These are phyloP conservation scores for Hippopotamus amphibius DNA, from an alignment of 2,113 vertebrate species.

Conservation along the genomic window DNA sequence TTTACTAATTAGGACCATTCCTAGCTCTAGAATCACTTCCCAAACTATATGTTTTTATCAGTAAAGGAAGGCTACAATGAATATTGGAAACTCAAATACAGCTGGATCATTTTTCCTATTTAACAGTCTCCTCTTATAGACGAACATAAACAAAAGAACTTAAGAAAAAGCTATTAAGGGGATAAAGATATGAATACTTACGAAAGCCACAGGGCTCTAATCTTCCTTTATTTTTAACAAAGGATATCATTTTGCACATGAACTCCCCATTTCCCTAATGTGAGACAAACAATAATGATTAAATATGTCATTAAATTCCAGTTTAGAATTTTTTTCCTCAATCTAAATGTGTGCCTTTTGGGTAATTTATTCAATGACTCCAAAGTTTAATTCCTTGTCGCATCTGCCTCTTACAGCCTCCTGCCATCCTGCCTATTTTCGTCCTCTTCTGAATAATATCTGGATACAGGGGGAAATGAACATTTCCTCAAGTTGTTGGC, in stretches of 20 bases:
- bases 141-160: neutral
- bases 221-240: slow-evolving; percentile 34
- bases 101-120: neutral
- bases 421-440: neutral
- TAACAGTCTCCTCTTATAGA: neutral
- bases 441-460: neutral
- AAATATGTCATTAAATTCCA: slow-evolving; percentile 39
- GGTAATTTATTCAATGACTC: neutral
- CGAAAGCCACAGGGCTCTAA: neutral
- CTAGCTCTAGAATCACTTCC: neutral
- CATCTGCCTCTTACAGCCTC: neutral
- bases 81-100: neutral
- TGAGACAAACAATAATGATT: slow-evolving; percentile 27
- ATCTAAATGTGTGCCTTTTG: neutral
- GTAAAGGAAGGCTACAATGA: neutral
- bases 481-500: neutral
- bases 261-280: neutral
- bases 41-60: neutral
- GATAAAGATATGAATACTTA: neutral
- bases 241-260: neutral
- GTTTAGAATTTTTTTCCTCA: slow-evolving; percentile 12
- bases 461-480: neutral
- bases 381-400: neutral
- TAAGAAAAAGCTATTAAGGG: neutral
- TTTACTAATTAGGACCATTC: neutral